Conservation (phyloP, 2,113 vertebrate genomes). For the Mastomys natalensis region DNA sequence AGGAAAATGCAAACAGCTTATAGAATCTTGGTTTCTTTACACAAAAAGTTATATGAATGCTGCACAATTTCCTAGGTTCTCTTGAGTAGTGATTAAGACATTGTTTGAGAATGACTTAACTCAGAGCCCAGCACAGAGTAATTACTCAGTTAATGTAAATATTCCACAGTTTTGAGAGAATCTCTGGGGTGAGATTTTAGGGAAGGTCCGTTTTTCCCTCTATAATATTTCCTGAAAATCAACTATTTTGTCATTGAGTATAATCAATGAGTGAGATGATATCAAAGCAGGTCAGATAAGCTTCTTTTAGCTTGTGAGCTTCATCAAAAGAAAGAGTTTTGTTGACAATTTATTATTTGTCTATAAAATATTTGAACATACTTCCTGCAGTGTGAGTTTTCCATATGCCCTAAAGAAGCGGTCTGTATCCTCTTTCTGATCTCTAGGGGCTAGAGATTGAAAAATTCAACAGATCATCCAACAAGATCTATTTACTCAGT, state of each 20-base stretch:
- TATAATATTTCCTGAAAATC: neutral
- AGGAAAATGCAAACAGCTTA: neutral
- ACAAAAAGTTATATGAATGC: neutral
- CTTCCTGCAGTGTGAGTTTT: neutral
- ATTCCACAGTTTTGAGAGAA: neutral
- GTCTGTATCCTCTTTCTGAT: neutral
- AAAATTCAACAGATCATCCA: neutral
- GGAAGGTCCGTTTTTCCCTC: neutral
- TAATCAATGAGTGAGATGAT: neutral
- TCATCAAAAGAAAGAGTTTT: neutral
- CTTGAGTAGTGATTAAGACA: neutral
- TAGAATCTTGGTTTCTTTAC: neutral
- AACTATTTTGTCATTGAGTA: neutral
- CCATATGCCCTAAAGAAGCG: neutral
- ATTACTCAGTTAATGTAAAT: slow-evolving; percentile 44
- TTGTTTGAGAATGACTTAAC: neutral
- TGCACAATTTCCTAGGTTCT: neutral
- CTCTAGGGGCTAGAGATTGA: neutral
- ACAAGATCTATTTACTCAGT: neutral
- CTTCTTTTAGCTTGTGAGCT: neutral
- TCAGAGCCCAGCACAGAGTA: neutral
- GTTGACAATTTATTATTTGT: neutral
- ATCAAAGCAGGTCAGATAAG: neutral
- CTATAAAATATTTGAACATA: neutral
- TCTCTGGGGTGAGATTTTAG: slow-evolving; percentile 4